Conservation (phyloP, 2,797 vertebrate genomes). For the Sebastes variabilis region DNA sequence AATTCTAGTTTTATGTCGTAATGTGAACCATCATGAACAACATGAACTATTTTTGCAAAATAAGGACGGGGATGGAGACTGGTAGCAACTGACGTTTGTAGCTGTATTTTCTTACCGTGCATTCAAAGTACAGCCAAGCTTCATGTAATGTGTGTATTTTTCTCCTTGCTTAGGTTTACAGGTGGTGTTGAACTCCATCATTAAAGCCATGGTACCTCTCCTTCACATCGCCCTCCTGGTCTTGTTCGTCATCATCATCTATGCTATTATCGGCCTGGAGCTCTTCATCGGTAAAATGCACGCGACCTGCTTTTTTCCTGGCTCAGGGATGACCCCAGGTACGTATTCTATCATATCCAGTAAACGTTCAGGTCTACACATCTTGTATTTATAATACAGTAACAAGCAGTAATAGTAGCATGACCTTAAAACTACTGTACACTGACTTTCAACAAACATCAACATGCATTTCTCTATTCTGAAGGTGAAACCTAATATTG, state of each 20-base stretch:
- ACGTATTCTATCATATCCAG: constrained; percentile 41
- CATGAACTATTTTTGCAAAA: not conserved
- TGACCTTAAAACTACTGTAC: not conserved
- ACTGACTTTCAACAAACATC: not conserved
- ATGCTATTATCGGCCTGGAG: constrained; percentile 99
- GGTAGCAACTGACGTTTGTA: not conserved
- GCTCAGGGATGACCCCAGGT: constrained; percentile 82
- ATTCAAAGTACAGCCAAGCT: not conserved
- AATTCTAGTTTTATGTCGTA: no score
- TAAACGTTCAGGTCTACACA: not conserved
- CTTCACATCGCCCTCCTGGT: constrained; percentile 99
- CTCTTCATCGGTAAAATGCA: constrained; percentile 99
- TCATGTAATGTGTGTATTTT: constrained; percentile 12
- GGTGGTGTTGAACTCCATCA: constrained; percentile 99
- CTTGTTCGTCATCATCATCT: constrained; percentile 99
- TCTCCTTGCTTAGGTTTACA: constrained; percentile 91
- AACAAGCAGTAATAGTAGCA: not conserved
- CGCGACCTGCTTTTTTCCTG: constrained; percentile 91
- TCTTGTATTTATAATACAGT: not conserved
- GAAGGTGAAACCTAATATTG: not conserved
- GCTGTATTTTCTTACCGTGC: not conserved
- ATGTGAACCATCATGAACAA: no score
- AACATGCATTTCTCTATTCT: not conserved
- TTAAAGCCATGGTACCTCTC: constrained; percentile 99
- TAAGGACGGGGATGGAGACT: not conserved